Evolutionary conservation across 2,888 invertebrate genomes (phyloP), one percentile per base, ranked within the genome.

Genomic region (Sturmia bella): DNA sequence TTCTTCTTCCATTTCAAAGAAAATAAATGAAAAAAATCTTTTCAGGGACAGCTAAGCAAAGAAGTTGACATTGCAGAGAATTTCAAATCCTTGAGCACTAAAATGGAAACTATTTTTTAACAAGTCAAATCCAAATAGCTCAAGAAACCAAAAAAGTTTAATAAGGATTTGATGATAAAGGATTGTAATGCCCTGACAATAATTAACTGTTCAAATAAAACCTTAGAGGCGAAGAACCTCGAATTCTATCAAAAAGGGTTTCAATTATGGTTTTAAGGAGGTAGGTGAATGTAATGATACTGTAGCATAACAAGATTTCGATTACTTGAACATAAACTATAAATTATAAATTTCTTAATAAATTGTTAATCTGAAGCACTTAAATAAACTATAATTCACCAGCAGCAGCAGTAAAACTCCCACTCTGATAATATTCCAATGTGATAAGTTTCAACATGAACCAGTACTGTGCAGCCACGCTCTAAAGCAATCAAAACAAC

Each of bases 401-500:
- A 69, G 13, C 43, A 61, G 17, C 45, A 54, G 56, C 27, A 48
- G 17, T n/a, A 37, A 39, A 50, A 78, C 57, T 45, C 66, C 72
- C 61, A 41, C 78, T 57, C 59, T 43, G 72, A 73, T 81, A 69
- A 24, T 52, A 64, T 77, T 77, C 77, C 52, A 57, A 54, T 48
- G 66, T 48, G 66, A 56, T 75, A 69, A 77, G 64, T 56, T 69
- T 73, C 56, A 73, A 57, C 73, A 50, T 63, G 56, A 73, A 70
- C 15, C 68, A 74, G 75, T 72, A 77, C 64, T 43, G 56, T 32
- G 24, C 11, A 57, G 50, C 73, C 73, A 70, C 64, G 70, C 82
- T 78, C 82, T 32, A 48, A 75, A 82, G 82, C 74, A 82, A 82
- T 82, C 82, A 82, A 80, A 83, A 83, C 32, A 68, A 84, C 84